phyloP scores from a whole-genome alignment of 1,140 invertebrate species.

The Tribolium castaneum region DNA sequence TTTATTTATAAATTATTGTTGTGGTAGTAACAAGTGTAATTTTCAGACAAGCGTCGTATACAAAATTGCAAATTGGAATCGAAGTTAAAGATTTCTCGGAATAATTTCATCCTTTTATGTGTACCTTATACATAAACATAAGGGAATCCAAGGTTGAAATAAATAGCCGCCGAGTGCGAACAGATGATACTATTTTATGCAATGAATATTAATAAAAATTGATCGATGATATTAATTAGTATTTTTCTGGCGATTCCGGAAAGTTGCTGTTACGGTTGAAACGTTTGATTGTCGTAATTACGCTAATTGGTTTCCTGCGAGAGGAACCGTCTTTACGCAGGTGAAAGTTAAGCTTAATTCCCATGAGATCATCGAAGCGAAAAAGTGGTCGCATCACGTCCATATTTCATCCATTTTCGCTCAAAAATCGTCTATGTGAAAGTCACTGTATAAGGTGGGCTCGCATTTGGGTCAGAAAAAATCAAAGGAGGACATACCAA shows the following conservation, averaged over 20 bases:
- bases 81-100: slow-evolving; percentile 1
- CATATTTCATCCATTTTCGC: neutral
- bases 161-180: neutral
- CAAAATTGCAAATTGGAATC: slow-evolving; percentile 2
- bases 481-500: neutral
- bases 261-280: slow-evolving; percentile 5
- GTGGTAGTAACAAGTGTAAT: slow-evolving; percentile 25
- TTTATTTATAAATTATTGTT: slow-evolving; percentile 33
- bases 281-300: slow-evolving; percentile 5
- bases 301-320: slow-evolving; percentile 4
- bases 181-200: neutral
- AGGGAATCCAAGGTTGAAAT: slow-evolving; percentile 3
- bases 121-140: neutral
- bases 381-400: neutral
- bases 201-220: neutral
- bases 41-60: neutral
- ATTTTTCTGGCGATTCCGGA: neutral
- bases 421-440: neutral
- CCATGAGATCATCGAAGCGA: slow-evolving; percentile 11
- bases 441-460: neutral
- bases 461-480: neutral
- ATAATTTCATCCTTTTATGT: slow-evolving; percentile 25
- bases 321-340: slow-evolving; percentile 8
- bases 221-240: neutral
- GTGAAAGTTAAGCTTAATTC: slow-evolving; percentile 24